These are phyloP conservation scores for Bombus haemorrhoidalis DNA, from an alignment of 1,140 invertebrate genomes.

Conservation along the genomic window DNA sequence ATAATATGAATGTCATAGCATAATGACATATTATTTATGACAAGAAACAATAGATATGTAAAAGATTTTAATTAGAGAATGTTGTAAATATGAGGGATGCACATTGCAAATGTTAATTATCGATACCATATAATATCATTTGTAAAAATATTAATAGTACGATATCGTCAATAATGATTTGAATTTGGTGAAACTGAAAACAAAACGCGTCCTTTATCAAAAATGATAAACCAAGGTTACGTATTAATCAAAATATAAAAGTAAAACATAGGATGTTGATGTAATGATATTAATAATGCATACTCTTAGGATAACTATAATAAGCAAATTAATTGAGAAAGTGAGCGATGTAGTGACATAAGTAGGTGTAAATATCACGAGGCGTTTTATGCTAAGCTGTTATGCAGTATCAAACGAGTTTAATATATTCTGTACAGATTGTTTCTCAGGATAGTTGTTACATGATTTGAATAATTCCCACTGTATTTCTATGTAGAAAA, in stretches of 20 bases:
- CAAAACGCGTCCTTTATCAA: constrained; percentile 23
- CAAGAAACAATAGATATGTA: constrained; percentile 29
- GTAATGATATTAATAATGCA: constrained; percentile 50
- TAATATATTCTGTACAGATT: constrained; percentile 47
- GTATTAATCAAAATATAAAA: constrained; percentile 60
- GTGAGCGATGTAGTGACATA: constrained; percentile 11
- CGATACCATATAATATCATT: constrained; percentile 7
- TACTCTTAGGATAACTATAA: constrained; percentile 34
- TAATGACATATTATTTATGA: constrained; percentile 65
- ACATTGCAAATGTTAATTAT: constrained; percentile 33
- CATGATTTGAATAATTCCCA: constrained; percentile 18
- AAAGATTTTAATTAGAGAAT: constrained; percentile 24
- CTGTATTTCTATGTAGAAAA: constrained; percentile 33
- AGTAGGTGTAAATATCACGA: constrained; percentile 42
- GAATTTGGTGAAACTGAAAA: neutral
- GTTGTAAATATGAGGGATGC: constrained; percentile 41
- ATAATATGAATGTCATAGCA: constrained; percentile 43
- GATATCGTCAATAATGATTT: constrained; percentile 3
- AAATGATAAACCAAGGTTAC: constrained; percentile 36
- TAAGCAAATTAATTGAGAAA: constrained; percentile 22
- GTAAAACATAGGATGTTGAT: constrained; percentile 43
- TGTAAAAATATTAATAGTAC: constrained; percentile 42
- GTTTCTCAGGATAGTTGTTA: constrained; percentile 46
- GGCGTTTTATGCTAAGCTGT: constrained; percentile 48
- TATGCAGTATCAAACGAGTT: constrained; percentile 43